Evolutionary conservation across 2,888 invertebrate species (phyloP), one percentile per base, ranked within the genome.

Genomic region (Oligia strigilis): DNA sequence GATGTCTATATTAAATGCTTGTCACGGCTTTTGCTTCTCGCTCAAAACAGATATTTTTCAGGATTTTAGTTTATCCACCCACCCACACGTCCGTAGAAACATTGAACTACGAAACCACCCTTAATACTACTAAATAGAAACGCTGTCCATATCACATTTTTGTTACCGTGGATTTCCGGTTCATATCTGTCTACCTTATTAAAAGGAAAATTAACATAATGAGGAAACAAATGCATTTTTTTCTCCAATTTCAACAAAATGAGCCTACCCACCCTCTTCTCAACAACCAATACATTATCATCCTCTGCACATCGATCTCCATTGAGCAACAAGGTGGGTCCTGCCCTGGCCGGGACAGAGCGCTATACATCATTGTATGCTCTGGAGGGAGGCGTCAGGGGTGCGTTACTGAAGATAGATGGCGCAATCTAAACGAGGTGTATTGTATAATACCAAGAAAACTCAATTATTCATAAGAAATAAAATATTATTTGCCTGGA

Each of bases 281-380:
- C 3, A 72, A 60, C 49, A 60, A 14, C 46, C 75, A 62, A 64
- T 80, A 70, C 49, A 64, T 80, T 40, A 49, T 65, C 46, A 46
- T 40, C 17, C 4, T 40, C 23, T 14, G 14, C n/a, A 43, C 67
- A 36, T n/a, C 29, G 8, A 71, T 82, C 82, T 82, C 58, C 69
- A 78, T 78, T 55, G 43, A 70, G 69, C 52, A 46, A 46, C 19
- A 14, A 78, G 65, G 69, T 52, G 52, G 58, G n/a, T 36, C 29
- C 65, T 29, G 29, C 29, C 14, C 40, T 55, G 75, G 6, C 40
- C 6, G 17, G 70, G 9, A 4, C 46, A 55, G 52, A 17, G 19
- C 46, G 62, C 82, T 17, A 66, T 82, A 62, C 73, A 71, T 82
- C 82, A 82, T 55, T 74, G 78, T 71, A 66, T 40, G 29, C 60